Evolutionary conservation across 2,113 vertebrate genomes (phyloP).

Genomic region (Myotis yumanensis): DNA sequence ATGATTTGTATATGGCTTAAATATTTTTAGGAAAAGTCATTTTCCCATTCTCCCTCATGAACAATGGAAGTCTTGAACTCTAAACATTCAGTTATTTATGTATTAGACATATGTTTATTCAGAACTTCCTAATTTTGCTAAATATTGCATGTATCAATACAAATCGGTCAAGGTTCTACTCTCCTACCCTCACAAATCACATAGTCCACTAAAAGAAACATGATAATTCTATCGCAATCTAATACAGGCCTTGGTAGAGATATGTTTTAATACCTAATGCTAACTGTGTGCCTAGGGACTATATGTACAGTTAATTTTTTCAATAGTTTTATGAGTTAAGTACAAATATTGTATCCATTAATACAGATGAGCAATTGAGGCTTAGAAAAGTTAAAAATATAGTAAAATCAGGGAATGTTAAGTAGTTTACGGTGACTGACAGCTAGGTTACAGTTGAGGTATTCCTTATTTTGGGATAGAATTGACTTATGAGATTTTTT

Average conservation of each 20-base stretch:
- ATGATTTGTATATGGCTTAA: background rate
- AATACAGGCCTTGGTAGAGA: background rate
- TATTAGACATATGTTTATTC: constrained; percentile 2
- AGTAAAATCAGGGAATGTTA: background rate
- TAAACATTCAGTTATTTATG: constrained; percentile 26
- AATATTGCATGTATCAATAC: background rate
- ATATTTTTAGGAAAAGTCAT: background rate
- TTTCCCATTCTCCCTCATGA: background rate
- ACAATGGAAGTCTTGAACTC: background rate
- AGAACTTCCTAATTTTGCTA: constrained; percentile 5
- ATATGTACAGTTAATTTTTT: background rate
- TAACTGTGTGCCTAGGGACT: background rate
- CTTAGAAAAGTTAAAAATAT: background rate
- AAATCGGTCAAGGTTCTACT: background rate
- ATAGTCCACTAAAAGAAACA: constrained; percentile 2
- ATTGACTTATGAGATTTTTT: background rate
- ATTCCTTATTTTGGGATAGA: background rate
- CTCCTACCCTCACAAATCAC: background rate
- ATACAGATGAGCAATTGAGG: background rate
- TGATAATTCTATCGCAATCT: background rate
- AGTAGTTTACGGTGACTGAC: background rate
- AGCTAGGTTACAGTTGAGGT: background rate
- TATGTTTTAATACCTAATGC: background rate
- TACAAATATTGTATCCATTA: background rate
- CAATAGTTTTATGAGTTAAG: constrained; percentile 10